These are phyloP conservation scores for Chaetops frenatus DNA, from an alignment of 2,113 vertebrate species.

Conservation along the genomic window DNA sequence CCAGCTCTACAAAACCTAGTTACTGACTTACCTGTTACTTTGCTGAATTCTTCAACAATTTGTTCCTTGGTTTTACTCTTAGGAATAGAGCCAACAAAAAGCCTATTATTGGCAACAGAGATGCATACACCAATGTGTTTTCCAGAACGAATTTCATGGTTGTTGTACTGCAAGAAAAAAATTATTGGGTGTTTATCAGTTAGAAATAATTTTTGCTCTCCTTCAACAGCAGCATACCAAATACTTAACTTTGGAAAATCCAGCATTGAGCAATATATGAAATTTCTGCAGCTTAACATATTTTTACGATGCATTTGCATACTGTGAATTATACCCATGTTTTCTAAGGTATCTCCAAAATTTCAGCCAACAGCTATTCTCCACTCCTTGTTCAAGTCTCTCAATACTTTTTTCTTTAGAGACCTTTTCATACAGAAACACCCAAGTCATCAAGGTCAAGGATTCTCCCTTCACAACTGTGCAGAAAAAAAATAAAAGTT, in stretches of 20 bases:
- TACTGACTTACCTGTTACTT: constrained; percentile 90
- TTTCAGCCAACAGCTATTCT: neutral
- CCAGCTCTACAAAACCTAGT: neutral
- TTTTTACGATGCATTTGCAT: neutral
- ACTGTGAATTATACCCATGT: neutral
- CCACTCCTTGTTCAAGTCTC: neutral
- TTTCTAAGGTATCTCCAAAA: neutral
- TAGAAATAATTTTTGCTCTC: neutral
- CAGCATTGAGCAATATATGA: neutral
- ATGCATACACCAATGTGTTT: constrained; percentile 99
- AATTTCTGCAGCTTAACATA: neutral
- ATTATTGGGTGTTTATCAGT: neutral
- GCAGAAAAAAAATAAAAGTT: neutral
- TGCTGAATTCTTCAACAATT: constrained; percentile 96
- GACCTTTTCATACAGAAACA: neutral
- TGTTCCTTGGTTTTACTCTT: constrained; percentile 99
- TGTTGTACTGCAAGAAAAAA: constrained; percentile 85
- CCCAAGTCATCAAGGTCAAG: neutral
- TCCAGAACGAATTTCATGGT: constrained; percentile 95
- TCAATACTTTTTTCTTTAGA: neutral
- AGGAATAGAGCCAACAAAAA: constrained; percentile 98
- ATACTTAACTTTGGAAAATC: neutral
- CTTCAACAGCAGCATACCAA: neutral
- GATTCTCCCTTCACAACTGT: neutral
- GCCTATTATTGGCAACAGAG: constrained; percentile 98